These are phyloP conservation scores for Pocillopora grandis DNA, from an alignment of 92 coral and sea anemone genomes.

Conservation along the genomic window DNA sequence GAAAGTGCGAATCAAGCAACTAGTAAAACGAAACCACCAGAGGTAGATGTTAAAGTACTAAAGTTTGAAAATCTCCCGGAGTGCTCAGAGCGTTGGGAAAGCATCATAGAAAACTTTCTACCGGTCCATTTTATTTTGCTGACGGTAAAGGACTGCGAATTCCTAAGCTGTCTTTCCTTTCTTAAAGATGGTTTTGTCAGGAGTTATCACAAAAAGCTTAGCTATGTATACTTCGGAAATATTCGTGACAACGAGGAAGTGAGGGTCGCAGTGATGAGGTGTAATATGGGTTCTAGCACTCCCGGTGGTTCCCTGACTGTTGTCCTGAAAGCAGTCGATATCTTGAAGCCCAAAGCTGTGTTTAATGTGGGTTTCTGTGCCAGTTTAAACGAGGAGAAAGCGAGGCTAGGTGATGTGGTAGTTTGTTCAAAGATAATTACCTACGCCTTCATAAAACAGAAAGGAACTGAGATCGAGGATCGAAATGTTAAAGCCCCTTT, in stretches of 20 bases:
- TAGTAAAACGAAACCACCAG: not conserved
- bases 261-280: slow-evolving; percentile 1
- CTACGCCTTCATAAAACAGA: not conserved
- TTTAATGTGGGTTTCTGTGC: slow-evolving; percentile 4
- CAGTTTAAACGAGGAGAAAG: not conserved
- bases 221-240: slow-evolving; percentile 4
- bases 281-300: not conserved
- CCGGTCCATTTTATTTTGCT: not conserved
- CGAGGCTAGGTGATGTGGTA: slow-evolving; percentile 5
- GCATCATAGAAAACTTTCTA: not conserved
- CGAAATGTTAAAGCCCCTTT: not conserved
- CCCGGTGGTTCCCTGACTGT: not conserved
- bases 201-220: not conserved
- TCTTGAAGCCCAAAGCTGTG: slow-evolving; percentile 14
- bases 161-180: slow-evolving; percentile 3
- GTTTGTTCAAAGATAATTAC: not conserved
- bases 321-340: not conserved
- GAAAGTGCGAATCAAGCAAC: no score
- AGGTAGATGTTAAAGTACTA: not conserved
- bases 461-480: not conserved
- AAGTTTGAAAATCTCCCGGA: not conserved
- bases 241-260: not conserved
- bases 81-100: not conserved
- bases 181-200: not conserved
- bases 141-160: slow-evolving; percentile 2